A percentile compares a stretch with the other conserved stretches of the same genome.
Evolutionary conservation across 2,888 invertebrate genomes (phyloP).

Genomic region (Clostera curtula): DNA sequence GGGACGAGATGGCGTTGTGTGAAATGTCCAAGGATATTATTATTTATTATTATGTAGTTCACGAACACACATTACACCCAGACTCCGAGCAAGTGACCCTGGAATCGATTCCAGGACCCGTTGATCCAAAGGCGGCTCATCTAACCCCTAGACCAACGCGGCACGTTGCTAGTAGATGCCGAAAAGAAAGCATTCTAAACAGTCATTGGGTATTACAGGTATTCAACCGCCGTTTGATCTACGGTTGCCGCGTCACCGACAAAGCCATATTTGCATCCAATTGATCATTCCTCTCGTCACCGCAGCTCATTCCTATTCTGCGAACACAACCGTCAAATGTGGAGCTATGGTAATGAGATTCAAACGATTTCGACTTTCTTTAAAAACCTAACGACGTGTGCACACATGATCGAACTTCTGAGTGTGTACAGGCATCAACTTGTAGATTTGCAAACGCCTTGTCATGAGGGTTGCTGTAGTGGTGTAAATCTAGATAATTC

Average conservation of each 20-base stretch:
- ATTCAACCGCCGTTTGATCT: slow-evolving; percentile 32
- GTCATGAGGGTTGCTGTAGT: no score
- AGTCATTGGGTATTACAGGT: slow-evolving; percentile 11
- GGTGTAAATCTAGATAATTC: no score
- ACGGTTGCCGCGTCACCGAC: slow-evolving; percentile 46
- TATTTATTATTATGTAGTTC: no score
- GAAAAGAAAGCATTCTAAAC: slow-evolving; percentile 12
- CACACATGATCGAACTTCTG: background rate
- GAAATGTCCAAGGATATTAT: no score
- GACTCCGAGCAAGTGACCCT: no score
- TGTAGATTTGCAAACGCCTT: no score
- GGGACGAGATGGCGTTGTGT: no score
- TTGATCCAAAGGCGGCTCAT: no score
- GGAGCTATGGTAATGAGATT: slow-evolving; percentile 55
- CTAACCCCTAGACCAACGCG: no score
- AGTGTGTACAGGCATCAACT: background rate
- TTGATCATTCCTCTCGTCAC: slow-evolving; percentile 67
- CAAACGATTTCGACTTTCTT: slow-evolving; percentile 53
- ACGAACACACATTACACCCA: no score
- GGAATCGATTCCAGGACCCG: no score
- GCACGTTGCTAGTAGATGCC: slow-evolving; percentile 12
- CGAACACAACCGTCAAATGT: slow-evolving; percentile 45
- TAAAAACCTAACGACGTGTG: slow-evolving; percentile 41
- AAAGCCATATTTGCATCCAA: slow-evolving; percentile 68
- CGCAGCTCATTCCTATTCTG: slow-evolving; percentile 60